Evolutionary conservation across 2,888 invertebrate species (phyloP).

Genomic region (Didymodactylos carnosus): DNA sequence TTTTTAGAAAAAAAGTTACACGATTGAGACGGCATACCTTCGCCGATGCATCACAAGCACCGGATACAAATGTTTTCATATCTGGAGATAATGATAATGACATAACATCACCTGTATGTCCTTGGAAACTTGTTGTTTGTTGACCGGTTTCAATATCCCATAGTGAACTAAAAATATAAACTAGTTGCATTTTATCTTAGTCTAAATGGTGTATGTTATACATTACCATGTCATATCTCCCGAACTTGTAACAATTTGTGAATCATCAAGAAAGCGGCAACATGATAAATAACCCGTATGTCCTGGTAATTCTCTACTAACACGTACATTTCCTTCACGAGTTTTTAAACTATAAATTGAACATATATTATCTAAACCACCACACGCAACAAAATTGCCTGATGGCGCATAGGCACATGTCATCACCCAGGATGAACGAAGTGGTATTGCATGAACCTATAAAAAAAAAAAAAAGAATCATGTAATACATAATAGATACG

Average conservation of each 20-base stretch:
- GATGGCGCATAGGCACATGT: conserved; percentile 99
- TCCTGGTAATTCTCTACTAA: conserved; percentile 92
- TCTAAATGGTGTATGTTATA: too few species aligned
- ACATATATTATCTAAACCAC: conserved; percentile 98
- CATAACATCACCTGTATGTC: conserved; percentile 99
- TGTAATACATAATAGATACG: not conserved
- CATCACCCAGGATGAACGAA: conserved; percentile 99
- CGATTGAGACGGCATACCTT: conserved; percentile 38
- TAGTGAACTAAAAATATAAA: conserved; percentile 48
- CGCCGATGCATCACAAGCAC: conserved; percentile 95
- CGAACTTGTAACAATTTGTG: conserved; percentile 95
- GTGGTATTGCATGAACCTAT: conserved; percentile 81
- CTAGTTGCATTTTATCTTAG: too few species aligned
- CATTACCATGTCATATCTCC: conserved; percentile 85
- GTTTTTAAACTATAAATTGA: conserved; percentile 52
- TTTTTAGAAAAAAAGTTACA: not conserved
- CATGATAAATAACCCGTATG: conserved; percentile 98
- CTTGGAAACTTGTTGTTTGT: conserved; percentile 92
- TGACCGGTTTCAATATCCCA: conserved; percentile 99
- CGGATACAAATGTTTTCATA: conserved; percentile 95
- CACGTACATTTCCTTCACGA: conserved; percentile 79
- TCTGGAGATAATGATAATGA: conserved; percentile 90
- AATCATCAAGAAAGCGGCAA: conserved; percentile 98
- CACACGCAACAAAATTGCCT: conserved; percentile 96
- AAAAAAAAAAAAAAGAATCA: too few species aligned